Percentiles rank a stretch among this genome's conserved stretches.
Evolutionary conservation across 2,888 invertebrate genomes (phyloP).

Genomic region (Abrostola triplasia): DNA sequence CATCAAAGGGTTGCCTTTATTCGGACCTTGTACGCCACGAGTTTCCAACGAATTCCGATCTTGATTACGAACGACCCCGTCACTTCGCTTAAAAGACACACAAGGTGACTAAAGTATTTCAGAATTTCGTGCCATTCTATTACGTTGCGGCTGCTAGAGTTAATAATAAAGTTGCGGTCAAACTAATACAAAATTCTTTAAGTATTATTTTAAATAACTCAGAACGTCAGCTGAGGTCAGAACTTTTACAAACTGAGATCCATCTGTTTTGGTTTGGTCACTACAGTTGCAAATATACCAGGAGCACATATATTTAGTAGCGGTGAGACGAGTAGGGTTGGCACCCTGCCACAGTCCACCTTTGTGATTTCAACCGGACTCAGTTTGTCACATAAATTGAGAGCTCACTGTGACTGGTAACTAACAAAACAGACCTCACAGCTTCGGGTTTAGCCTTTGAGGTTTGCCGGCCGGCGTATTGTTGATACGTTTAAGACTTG

Average conservation of each 20-base stretch:
- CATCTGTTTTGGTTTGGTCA: not conserved
- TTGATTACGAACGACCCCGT: not conserved
- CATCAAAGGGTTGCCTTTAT: not conserved
- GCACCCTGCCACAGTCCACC: slow-evolving; percentile 15
- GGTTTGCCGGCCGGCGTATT: slow-evolving; percentile 2
- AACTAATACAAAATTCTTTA: not conserved
- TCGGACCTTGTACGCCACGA: not conserved
- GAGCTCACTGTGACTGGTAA: slow-evolving; percentile 1
- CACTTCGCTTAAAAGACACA: not conserved
- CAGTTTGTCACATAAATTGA: slow-evolving; percentile 27
- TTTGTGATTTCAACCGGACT: slow-evolving; percentile 43
- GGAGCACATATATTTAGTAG: slow-evolving; percentile 22
- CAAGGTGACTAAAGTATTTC: not conserved
- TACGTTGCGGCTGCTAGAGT: too few relatives aligned
- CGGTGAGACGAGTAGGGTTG: slow-evolving; percentile 9
- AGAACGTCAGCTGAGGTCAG: too few relatives aligned
- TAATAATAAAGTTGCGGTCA: not conserved
- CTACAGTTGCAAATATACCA: slow-evolving; percentile 15
- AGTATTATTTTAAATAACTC: too few relatives aligned
- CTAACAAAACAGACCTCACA: slow-evolving; percentile 28
- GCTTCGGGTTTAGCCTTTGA: slow-evolving; percentile 31
- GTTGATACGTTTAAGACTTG: slow-evolving; percentile 9
- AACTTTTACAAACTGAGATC: not conserved
- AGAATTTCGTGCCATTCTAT: not conserved
- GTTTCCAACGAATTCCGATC: not conserved